Conservation (phyloP, 2,888 invertebrate genomes). For the Mactromeris polynyma region DNA sequence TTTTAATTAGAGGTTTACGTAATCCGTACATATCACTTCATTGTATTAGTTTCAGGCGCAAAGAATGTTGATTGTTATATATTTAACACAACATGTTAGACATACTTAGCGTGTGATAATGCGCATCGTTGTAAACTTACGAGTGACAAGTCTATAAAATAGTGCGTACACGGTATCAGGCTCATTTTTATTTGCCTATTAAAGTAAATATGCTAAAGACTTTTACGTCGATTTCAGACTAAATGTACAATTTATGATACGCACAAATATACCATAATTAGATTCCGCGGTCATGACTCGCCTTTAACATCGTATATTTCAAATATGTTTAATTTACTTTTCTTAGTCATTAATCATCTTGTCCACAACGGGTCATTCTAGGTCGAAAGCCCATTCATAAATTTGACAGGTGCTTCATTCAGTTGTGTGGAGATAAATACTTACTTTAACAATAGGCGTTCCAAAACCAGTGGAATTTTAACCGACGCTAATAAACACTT, state of each 20-base stretch:
- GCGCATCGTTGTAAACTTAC: too few relatives aligned
- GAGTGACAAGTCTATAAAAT: too few relatives aligned
- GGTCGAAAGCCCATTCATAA: constrained; percentile 51
- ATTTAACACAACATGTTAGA: too few relatives aligned
- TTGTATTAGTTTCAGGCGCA: too few relatives aligned
- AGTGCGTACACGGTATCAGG: too few relatives aligned
- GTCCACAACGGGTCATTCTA: constrained; percentile 23
- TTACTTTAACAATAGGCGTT: constrained; percentile 29
- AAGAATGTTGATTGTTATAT: too few relatives aligned
- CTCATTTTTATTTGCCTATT: neutral
- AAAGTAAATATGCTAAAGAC: neutral
- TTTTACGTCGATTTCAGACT: neutral
- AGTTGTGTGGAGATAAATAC: constrained; percentile 31
- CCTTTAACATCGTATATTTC: neutral
- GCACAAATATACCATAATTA: neutral
- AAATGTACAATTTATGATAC: neutral
- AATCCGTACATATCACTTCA: too few relatives aligned
- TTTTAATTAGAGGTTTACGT: too few relatives aligned
- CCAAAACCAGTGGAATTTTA: neutral
- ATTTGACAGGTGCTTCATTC: constrained; percentile 40
- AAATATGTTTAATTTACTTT: constrained; percentile 24
- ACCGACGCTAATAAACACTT: neutral
- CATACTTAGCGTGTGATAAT: too few relatives aligned
- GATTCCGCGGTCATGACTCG: constrained; percentile 1
- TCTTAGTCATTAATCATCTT: constrained; percentile 22